Base-by-base conservation (phyloP, 2,113 vertebrate genomes). In the Himantopus leucocephalus region DNA sequence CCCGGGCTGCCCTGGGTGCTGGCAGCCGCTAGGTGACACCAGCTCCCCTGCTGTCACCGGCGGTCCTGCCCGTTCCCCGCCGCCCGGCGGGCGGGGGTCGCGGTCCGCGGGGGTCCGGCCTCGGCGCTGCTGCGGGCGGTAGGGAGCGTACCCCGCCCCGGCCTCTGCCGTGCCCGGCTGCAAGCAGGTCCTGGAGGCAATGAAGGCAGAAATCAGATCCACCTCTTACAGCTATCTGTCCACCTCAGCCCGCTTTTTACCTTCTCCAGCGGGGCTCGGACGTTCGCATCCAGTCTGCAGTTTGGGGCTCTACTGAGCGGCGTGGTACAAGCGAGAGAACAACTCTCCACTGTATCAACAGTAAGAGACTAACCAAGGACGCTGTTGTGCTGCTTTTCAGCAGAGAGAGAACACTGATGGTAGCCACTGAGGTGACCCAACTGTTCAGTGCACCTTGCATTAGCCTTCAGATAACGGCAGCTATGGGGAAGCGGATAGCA, bases 221-320 rank as follows among this genome's bases (percentile, higher is more conserved):
- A 0, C 8, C 9, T 15, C 26, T 34, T 5, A 7, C 14, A 20
- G 45, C 35, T 21, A 0, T 4, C 59, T 18, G 1, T 1, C 29
- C 14, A 0, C 23, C 29, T 1, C 23, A 63, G 55, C 29, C 47
- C 72, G 5, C 9, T 7, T 52, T 12, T 17, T 10, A 8, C 7
- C 4, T 0, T 0, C 48, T 9, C 34, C n/a, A 12, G 43, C n/a
- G 14, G 67, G 17, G 34, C n/a, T 21, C 11, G 34, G 66, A 17
- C 22, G 45, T 21, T 86, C 19, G 5, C 78, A 15, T 5, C 32
- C 59, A 7, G 6, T 1, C 37, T 20, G 30, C 41, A 3, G 14
- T 12, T 12, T 5, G 41, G 30, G 34, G 43, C 32, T 72, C 11
- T 12, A 0, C 0, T 12, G 55, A 21, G 53, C 24, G 13, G 6